These are phyloP conservation scores for Semicossyphus pulcher DNA, from an alignment of 2,113 vertebrate species.

Conservation along the genomic window DNA sequence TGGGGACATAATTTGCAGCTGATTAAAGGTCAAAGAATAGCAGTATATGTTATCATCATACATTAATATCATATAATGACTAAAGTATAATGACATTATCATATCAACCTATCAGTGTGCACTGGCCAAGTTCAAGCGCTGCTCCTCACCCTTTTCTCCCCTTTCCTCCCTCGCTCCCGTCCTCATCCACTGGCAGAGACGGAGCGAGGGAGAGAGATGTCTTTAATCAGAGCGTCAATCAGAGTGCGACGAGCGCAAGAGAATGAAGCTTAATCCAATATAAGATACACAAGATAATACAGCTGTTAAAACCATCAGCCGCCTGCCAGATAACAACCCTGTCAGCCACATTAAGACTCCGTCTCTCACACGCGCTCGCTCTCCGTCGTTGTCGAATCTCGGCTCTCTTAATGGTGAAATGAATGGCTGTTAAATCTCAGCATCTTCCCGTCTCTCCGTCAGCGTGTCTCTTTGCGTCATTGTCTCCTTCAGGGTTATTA, in stretches of 20 bases:
- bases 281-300: constrained; percentile 76
- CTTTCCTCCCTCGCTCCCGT: too few relatives aligned
- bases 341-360: constrained; percentile 63
- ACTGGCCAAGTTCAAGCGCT: constrained; percentile 8
- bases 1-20: too few relatives aligned
- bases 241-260: constrained; percentile 54
- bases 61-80: too few relatives aligned
- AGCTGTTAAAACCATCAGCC: constrained; percentile 73
- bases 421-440: constrained; percentile 64
- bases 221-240: constrained; percentile 80
- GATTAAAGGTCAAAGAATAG: too few relatives aligned
- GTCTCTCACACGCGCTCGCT: not conserved
- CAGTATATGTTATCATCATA: too few relatives aligned
- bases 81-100: not conserved
- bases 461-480: constrained; percentile 51
- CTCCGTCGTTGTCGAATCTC: constrained; percentile 25
- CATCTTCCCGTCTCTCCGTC: constrained; percentile 39
- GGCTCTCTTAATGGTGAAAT: constrained; percentile 57
- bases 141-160: not conserved
- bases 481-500: constrained; percentile 55
- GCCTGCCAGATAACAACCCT: constrained; percentile 74
- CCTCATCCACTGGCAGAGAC: too few relatives aligned
- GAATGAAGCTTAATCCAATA: constrained; percentile 78
- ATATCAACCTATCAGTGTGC: not conserved
- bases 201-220: too few relatives aligned